Evolutionary conservation across 2,888 invertebrate species (phyloP).

Genomic region (Xanthia icteritia): DNA sequence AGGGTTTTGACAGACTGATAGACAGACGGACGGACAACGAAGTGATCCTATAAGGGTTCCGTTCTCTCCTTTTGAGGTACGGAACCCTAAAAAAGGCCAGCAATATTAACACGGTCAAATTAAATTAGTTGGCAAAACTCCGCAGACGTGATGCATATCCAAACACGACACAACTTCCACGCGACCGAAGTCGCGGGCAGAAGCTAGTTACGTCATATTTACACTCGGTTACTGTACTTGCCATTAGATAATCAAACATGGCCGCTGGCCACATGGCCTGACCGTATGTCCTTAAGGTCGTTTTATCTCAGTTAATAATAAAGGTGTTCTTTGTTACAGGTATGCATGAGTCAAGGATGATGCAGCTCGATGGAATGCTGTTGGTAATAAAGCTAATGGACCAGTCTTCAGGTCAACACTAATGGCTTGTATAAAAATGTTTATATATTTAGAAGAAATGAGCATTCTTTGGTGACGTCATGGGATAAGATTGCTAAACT

Average conservation of each 20-base stretch:
- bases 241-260: neutral
- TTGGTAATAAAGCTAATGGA: slow-evolving; percentile 66
- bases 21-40: too few species aligned
- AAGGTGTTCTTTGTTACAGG: slow-evolving; percentile 85
- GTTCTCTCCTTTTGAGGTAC: too few species aligned
- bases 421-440: slow-evolving; percentile 50
- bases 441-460: slow-evolving; percentile 49
- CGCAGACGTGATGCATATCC: too few species aligned
- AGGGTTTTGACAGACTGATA: too few species aligned
- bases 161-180: neutral
- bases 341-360: slow-evolving; percentile 83
- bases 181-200: neutral
- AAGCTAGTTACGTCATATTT: neutral
- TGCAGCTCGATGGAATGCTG: slow-evolving; percentile 81
- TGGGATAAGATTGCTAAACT: neutral
- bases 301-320: slow-evolving; percentile 66
- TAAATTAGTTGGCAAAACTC: too few species aligned
- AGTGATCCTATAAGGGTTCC: too few species aligned
- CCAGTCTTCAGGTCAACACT: slow-evolving; percentile 67
- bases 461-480: slow-evolving; percentile 58
- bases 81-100: too few species aligned
- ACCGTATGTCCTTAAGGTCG: slow-evolving; percentile 19
- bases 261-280: slow-evolving; percentile 21
- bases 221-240: neutral
- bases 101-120: too few species aligned